Percentiles rank a stretch among this genome's conserved stretches.
Evolutionary conservation across 2,113 vertebrate species (phyloP).

Genomic region (Eidolon helvum): DNA sequence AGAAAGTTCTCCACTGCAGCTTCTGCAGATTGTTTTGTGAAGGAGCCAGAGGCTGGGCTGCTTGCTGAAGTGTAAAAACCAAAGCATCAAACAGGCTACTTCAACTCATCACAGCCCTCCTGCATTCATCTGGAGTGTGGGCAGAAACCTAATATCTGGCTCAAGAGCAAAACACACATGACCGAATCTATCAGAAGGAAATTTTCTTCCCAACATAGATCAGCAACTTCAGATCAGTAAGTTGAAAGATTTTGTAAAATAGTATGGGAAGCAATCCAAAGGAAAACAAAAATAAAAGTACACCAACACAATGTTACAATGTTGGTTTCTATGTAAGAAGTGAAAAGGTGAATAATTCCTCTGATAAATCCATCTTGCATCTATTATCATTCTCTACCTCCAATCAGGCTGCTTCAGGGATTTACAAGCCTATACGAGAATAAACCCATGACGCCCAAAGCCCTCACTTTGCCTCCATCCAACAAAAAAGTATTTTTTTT

Average conservation of each 20-base stretch:
- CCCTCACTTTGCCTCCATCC: background rate
- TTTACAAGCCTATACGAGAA: background rate
- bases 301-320: background rate
- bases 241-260: background rate
- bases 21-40: background rate
- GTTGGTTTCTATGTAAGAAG: background rate
- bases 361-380: background rate
- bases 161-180: background rate
- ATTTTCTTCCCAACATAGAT: background rate
- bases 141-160: background rate
- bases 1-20: background rate
- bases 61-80: background rate
- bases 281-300: background rate
- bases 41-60: background rate
- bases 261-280: background rate
- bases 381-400: background rate
- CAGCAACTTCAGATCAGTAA: background rate
- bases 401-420: no score
- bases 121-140: background rate
- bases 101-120: fast-evolving
- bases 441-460: background rate
- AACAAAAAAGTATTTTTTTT: background rate
- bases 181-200: background rate
- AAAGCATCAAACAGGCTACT: background rate
- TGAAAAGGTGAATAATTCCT: background rate